A percentile compares a stretch with the other conserved stretches of the same genome.
Conservation (phyloP, 2,888 invertebrate species). For the Salpingus planirostris region DNA sequence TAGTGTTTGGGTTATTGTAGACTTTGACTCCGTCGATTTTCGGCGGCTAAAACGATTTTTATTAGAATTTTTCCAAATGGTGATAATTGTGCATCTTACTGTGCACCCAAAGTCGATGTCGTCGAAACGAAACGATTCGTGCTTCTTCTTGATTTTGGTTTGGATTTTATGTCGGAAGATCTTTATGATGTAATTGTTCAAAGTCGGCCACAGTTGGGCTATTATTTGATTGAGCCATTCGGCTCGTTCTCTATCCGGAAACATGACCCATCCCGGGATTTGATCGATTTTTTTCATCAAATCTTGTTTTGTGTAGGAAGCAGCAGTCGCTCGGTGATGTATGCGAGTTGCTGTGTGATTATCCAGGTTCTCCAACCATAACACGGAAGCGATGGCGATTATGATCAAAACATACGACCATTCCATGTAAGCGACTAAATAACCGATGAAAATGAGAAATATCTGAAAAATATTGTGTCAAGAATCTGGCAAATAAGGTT, state of each 20-base stretch:
- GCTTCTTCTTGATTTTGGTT: conserved; percentile 29
- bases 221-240: conserved; percentile 32
- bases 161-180: conserved; percentile 25
- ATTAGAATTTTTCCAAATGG: background rate
- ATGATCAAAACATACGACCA: conserved; percentile 22
- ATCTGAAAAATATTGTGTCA: conserved; percentile 16
- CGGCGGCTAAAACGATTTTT: conserved; percentile 59
- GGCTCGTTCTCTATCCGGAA: conserved; percentile 31
- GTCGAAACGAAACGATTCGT: conserved; percentile 30
- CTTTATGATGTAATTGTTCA: conserved; percentile 26
- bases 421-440: conserved; percentile 23
- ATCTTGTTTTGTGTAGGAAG: conserved; percentile 24
- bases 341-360: conserved; percentile 22
- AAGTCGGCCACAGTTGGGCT: conserved; percentile 28
- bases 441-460: conserved; percentile 23
- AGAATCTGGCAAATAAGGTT: too few relatives aligned
- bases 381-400: conserved; percentile 19
- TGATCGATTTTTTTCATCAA: conserved; percentile 26
- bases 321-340: conserved; percentile 21
- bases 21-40: conserved; percentile 91
- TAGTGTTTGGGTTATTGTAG: conserved; percentile 80
- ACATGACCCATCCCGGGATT: conserved; percentile 30
- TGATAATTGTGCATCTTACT: conserved; percentile 18
- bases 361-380: conserved; percentile 24
- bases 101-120: conserved; percentile 29